Evolutionary conservation across 2,888 invertebrate species (phyloP).

Genomic region (Coenonympha arcania): DNA sequence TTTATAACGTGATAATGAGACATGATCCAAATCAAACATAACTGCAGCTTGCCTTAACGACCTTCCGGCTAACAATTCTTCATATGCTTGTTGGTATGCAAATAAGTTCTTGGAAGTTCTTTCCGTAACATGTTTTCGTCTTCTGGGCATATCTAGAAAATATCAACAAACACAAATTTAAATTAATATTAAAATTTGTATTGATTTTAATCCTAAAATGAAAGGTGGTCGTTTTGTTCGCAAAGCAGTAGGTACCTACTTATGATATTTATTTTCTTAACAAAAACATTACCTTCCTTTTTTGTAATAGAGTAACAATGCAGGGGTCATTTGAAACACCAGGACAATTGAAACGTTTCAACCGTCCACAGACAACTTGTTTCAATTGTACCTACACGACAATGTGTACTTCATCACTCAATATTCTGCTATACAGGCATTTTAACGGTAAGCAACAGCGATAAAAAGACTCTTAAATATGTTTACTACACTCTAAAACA

Average conservation of each 20-base stretch:
- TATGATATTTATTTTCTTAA: background rate
- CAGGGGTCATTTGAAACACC: background rate
- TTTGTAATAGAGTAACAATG: background rate
- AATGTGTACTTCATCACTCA: background rate
- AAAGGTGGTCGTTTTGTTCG: background rate
- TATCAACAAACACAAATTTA: background rate
- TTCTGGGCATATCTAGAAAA: background rate
- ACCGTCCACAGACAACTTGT: background rate
- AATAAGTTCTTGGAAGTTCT: background rate
- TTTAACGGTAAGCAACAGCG: background rate
- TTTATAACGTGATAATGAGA: conserved; percentile 7
- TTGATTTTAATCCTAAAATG: background rate
- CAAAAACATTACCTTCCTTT: background rate
- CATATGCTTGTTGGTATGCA: background rate
- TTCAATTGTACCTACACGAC: background rate
- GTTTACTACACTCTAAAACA: background rate
- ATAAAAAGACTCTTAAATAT: background rate
- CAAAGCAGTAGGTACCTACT: background rate
- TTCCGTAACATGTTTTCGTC: background rate
- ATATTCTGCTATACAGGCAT: background rate
- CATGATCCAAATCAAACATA: conserved; percentile 6
- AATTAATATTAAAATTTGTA: background rate
- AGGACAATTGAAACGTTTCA: background rate
- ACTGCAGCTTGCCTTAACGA: background rate
- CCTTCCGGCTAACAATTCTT: background rate